Evolutionary conservation across 2,888 invertebrate species (phyloP).

Genomic region (Nesidiocoris tenuis): DNA sequence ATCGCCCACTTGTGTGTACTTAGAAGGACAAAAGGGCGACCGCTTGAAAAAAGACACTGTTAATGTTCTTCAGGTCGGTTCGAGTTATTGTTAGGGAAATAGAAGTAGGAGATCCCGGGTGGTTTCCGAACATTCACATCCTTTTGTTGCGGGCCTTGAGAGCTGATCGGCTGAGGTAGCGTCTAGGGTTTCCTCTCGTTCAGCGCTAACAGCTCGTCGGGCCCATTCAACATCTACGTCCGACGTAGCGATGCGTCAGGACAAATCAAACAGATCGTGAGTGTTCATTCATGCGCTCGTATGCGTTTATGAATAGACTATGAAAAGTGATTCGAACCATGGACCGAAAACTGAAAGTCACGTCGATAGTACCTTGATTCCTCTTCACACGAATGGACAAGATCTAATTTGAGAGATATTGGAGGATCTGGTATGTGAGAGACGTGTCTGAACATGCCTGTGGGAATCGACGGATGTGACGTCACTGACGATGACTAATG

Average conservation of each 20-base stretch:
- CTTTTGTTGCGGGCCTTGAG: neutral
- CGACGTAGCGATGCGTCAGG: neutral
- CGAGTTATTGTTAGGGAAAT: constrained; percentile 35
- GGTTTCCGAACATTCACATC: neutral
- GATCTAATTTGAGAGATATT: neutral
- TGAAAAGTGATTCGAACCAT: neutral
- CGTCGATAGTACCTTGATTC: neutral
- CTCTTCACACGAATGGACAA: neutral
- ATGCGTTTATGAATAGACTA: neutral
- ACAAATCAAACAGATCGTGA: neutral
- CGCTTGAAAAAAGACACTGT: constrained; percentile 39
- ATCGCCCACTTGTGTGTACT: constrained; percentile 35
- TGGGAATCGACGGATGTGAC: no score
- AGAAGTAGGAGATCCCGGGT: constrained; percentile 5
- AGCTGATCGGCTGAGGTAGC: neutral
- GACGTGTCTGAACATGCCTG: no score
- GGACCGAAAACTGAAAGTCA: neutral
- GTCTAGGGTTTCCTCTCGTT: neutral
- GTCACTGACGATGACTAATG: no score
- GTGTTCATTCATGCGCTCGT: neutral
- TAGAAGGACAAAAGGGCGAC: constrained; percentile 34
- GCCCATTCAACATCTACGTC: neutral
- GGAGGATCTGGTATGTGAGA: no score
- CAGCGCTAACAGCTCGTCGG: neutral
- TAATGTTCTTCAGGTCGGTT: constrained; percentile 7